phyloP scores from a whole-genome alignment of 2,113 vertebrate species.

The Ophthalmolycus amberensis region DNA sequence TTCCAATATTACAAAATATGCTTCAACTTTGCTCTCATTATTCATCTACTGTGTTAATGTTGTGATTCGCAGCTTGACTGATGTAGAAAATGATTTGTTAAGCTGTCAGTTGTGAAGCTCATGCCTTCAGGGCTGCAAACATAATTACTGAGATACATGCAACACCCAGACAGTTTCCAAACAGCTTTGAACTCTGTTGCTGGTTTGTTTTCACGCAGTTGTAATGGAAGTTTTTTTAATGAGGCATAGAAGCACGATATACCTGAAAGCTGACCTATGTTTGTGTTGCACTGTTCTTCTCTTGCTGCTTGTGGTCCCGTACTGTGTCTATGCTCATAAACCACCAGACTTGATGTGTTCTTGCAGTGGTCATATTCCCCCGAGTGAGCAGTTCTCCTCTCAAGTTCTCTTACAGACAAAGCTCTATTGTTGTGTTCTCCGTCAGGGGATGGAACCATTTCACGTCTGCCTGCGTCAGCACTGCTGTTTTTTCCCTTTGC shows the following conservation, averaged over 20 bases:
- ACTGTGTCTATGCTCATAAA: slow-evolving; percentile 45
- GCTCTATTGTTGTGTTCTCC: slow-evolving; percentile 66
- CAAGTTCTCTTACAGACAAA: slow-evolving; percentile 57
- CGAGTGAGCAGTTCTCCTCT: slow-evolving; percentile 48
- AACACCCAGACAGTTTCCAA: slow-evolving; percentile 29
- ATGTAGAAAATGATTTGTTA: not conserved
- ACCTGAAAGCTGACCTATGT: not conserved
- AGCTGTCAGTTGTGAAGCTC: slow-evolving; percentile 8
- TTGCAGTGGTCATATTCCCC: slow-evolving; percentile 23
- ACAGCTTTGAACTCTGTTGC: slow-evolving; percentile 9
- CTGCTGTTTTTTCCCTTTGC: slow-evolving; percentile 31
- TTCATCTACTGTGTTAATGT: not conserved
- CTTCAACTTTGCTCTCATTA: not conserved
- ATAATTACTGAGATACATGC: slow-evolving; percentile 19
- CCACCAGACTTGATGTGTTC: slow-evolving; percentile 28
- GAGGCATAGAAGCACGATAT: not conserved
- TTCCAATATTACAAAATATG: not conserved
- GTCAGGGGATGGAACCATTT: slow-evolving; percentile 63
- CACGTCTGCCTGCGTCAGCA: slow-evolving; percentile 59
- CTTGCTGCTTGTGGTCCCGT: slow-evolving; percentile 2
- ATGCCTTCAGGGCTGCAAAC: slow-evolving; percentile 23
- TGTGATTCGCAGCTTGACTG: slow-evolving; percentile 20
- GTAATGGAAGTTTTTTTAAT: slow-evolving; percentile 1
- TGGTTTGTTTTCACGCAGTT: slow-evolving; percentile 8
- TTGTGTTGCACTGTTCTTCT: slow-evolving; percentile 1